Evolutionary conservation across 2,888 invertebrate genomes (phyloP), one percentile per base, ranked within the genome.

Genomic region (Lypha dubia): DNA sequence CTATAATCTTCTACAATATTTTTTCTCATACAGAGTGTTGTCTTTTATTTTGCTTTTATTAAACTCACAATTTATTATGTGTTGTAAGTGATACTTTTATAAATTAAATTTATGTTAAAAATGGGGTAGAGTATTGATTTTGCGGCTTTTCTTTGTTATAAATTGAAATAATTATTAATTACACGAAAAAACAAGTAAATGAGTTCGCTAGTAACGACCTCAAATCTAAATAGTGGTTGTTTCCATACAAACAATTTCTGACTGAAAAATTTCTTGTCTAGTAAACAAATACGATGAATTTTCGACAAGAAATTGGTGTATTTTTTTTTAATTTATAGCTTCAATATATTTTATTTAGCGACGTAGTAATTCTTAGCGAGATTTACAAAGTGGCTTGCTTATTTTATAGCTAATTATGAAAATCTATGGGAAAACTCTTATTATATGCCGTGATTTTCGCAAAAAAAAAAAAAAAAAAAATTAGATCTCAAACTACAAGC

Each of bases 1-100:
- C 35, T 60, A 13, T 62, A 28, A 49, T 76, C 56, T 58, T 3
- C 3, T 38, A 22, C 17, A 15, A 24, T n/a, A 41, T 62, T 77
- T 38, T n/a, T 24, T 7, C 41, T 67, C 24, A 22, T 67, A 58
- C 46, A 68, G n/a, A 65, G 13, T n/a, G n/a, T n/a, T n/a, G n/a
- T 24, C 15, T 75, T 67, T 71, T 74, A 60, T 68, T 68, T 68
- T 15, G n/a, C 17, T 44, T 73, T 46, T 11, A 63, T 71, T 71
- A 56, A 35, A 32, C 28, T 22, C 44, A 49, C 38, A 32, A 77
- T 68, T 60, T 68, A 68, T 77, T 49, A 67, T 56, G 76, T 58
- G 67, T 60, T 67, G 35, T 32, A 35, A 68, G 60, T 60, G 76
- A 68, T 77, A 77, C 17, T 58, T 76, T 38, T 24, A 67, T 51